These are phyloP conservation scores for Drosophila paramelanica DNA, from an alignment of 2,888 invertebrate genomes.

Conservation along the genomic window DNA sequence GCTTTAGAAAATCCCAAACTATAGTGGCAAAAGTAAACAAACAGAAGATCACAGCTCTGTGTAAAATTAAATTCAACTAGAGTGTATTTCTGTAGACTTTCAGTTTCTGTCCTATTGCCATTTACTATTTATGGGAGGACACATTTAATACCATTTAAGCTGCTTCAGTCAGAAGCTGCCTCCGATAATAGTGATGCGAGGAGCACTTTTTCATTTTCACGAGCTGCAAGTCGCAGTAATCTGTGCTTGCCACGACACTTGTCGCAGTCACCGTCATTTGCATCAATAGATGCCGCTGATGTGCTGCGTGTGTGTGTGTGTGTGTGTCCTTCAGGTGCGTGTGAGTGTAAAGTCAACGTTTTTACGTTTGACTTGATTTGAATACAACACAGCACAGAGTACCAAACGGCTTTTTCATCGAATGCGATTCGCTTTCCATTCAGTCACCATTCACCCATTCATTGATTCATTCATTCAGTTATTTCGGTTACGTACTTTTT, in stretches of 20 bases:
- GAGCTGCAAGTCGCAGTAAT: conserved; percentile 27
- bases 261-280: conserved; percentile 10
- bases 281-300: conserved; percentile 43
- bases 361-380: conserved; percentile 76
- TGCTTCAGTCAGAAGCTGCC: conserved; percentile 10
- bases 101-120: not conserved
- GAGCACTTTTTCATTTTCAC: conserved; percentile 49
- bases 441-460: conserved; percentile 29
- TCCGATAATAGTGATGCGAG: conserved; percentile 27
- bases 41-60: no score
- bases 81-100: no score
- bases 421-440: conserved; percentile 17
- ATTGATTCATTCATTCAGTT: conserved; percentile 61
- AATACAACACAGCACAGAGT: conserved; percentile 49
- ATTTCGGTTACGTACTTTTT: conserved; percentile 64
- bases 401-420: conserved; percentile 24
- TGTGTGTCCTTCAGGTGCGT: conserved; percentile 54
- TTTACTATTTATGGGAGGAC: not conserved
- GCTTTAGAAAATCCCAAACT: not conserved
- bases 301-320: conserved; percentile 10
- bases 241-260: conserved; percentile 36
- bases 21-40: no score
- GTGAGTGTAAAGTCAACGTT: conserved; percentile 72
- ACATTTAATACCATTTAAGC: conserved; percentile 46
- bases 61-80: no score